phyloP scores from a whole-genome alignment of 2,888 invertebrate species.

The Leptarthrus brevirostris region DNA sequence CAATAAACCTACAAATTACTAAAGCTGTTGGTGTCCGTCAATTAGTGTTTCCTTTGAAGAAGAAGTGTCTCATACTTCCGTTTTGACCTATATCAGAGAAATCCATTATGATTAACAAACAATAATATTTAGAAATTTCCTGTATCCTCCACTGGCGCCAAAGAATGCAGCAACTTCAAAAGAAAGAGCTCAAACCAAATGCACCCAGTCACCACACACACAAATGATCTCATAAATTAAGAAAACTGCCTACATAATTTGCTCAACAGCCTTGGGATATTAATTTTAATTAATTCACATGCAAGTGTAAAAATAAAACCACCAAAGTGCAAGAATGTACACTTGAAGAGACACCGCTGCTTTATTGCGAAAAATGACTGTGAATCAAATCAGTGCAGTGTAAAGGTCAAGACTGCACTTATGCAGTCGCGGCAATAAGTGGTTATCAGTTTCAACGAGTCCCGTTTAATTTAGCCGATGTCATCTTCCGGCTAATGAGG shows the following conservation, averaged over 20 bases:
- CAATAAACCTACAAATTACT: too few species aligned
- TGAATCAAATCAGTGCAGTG: background rate
- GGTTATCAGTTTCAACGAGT: conserved; percentile 12
- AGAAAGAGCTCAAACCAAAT: background rate
- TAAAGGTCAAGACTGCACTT: conserved; percentile 26
- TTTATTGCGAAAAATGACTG: background rate
- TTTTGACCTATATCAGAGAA: too few species aligned
- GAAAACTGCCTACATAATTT: background rate
- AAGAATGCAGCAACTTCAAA: background rate
- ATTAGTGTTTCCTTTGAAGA: too few species aligned
- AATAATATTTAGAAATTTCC: background rate
- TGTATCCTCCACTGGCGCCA: background rate
- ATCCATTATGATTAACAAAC: too few species aligned
- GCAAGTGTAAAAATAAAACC: background rate
- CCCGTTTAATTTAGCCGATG: background rate
- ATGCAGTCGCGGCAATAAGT: conserved; percentile 2
- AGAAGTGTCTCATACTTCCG: too few species aligned
- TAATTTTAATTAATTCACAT: background rate
- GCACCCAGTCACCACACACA: background rate
- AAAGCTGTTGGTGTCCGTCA: too few species aligned
- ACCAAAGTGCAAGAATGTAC: background rate
- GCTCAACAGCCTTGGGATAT: background rate
- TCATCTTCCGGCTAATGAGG: conserved; percentile 32
- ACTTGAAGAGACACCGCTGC: background rate
- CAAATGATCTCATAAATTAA: conserved; percentile 7